Base-by-base conservation (phyloP, 1,140 invertebrate genomes). In the Panagrolaimus sp. region DNA sequence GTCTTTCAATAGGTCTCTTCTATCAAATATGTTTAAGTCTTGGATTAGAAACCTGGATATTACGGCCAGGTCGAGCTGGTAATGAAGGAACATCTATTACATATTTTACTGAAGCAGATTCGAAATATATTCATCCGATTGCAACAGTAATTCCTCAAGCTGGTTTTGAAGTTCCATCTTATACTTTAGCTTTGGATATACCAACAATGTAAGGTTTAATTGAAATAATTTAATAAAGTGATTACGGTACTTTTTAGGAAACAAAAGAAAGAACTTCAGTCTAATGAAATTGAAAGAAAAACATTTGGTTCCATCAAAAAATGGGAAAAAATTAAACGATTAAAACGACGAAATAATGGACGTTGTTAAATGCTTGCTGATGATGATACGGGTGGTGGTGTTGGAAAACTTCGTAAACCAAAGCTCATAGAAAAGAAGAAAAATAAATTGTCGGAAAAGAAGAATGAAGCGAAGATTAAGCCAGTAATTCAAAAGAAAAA, bases 81-180 rank as follows among this genome's bases (percentile, higher is more conserved):
- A 66, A 93, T 91, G 13, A 87, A 89, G 73, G 87, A 83, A 71
- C 94, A 92, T 92, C 95, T 0, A 87, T 98, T 46, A 98, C 95
- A 1, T 97, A 93, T 85, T 98, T 96, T 80, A 95, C 94, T 1
- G 88, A 91, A 80, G 88, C 91, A 63, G 95, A 98, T 51, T 74
- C 78, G 48, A 64, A 57, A 14, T 67, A 73, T 38, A 69, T 82
- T 47, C 67, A 74, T 2, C 81, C 80, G 9, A 83, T 82, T 65
- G 80, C 82, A 4, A 78, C 73, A 9, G 78, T 82, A 9, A 78
- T 82, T 16, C 63, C 70, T 23, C 80, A 82, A 42, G 75, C 80
- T 16, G 80, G 80, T 25, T 83, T 74, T 66, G 68, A 78, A 1
- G 79, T 82, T 46, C 79, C 79, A 0, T 78, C 78, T n/a, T 81